phyloP scores from a whole-genome alignment of 2,888 invertebrate species.

The Papilio elwesi region DNA sequence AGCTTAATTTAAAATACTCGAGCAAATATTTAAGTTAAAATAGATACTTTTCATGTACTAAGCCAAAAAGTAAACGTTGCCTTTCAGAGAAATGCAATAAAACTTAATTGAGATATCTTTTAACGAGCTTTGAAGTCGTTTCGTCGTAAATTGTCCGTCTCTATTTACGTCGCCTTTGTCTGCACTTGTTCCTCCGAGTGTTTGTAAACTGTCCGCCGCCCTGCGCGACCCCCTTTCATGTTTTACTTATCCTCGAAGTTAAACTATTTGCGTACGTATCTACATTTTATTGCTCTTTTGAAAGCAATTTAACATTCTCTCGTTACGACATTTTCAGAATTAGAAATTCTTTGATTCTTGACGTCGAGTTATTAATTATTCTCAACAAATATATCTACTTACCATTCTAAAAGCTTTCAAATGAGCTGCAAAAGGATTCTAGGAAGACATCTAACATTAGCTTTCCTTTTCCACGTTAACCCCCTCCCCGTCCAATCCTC shows the following conservation, averaged over 20 bases:
- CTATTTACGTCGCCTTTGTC: slow-evolving; percentile 6
- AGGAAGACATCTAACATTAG: no score
- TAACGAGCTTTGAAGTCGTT: slow-evolving; percentile 20
- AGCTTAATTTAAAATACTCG: not conserved
- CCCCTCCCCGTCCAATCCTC: no score
- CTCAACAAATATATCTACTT: no score
- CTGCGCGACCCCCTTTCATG: not conserved
- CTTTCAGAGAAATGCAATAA: slow-evolving; percentile 13
- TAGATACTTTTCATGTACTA: not conserved
- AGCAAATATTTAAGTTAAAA: not conserved
- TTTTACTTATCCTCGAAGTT: not conserved
- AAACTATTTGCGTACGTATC: not conserved
- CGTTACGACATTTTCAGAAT: not conserved
- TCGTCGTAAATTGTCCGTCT: slow-evolving; percentile 8
- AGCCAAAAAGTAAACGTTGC: not conserved
- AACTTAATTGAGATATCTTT: slow-evolving; percentile 19
- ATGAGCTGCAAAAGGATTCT: no score
- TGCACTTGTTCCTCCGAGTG: slow-evolving; percentile 1
- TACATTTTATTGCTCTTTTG: slow-evolving; percentile 3
- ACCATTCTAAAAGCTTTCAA: no score
- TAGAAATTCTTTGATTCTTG: not conserved
- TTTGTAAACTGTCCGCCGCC: slow-evolving; percentile 20
- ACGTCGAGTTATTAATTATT: not conserved
- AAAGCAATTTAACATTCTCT: not conserved
- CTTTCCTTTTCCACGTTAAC: no score